These are phyloP conservation scores for Phrynocephalus forsythii DNA, from an alignment of 2,797 vertebrate species.

Conservation along the genomic window DNA sequence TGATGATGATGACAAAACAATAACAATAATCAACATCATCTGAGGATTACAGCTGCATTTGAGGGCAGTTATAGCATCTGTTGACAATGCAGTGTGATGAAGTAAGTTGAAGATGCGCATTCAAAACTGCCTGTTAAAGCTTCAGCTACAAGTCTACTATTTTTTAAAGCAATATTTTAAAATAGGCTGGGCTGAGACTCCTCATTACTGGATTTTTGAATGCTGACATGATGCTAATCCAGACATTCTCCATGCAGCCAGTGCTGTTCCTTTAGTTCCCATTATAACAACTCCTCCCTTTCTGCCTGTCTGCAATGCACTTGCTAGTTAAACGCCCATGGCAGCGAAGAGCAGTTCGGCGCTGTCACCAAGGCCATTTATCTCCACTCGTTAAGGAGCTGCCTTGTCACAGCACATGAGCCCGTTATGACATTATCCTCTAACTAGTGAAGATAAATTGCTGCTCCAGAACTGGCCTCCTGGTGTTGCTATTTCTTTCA, in stretches of 20 bases:
- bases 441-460: conserved; percentile 67
- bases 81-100: neutral
- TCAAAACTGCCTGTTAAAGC: neutral
- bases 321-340: conserved; percentile 15
- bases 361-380: conserved; percentile 51
- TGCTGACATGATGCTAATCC: neutral
- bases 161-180: neutral
- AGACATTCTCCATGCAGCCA: neutral
- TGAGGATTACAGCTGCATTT: too few species aligned
- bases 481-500: neutral
- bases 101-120: neutral
- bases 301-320: conserved; percentile 1
- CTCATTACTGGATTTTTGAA: neutral
- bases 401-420: conserved; percentile 51
- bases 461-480: conserved; percentile 22
- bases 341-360: conserved; percentile 39
- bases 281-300: neutral
- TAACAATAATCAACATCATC: too few species aligned
- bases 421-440: conserved; percentile 51
- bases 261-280: accelerated
- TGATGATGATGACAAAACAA: too few species aligned
- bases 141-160: neutral
- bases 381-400: conserved; percentile 68
- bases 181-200: neutral
- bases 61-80: too few species aligned